Evolutionary conservation across 2,888 invertebrate genomes (phyloP).

Genomic region (Thecophora atra): DNA sequence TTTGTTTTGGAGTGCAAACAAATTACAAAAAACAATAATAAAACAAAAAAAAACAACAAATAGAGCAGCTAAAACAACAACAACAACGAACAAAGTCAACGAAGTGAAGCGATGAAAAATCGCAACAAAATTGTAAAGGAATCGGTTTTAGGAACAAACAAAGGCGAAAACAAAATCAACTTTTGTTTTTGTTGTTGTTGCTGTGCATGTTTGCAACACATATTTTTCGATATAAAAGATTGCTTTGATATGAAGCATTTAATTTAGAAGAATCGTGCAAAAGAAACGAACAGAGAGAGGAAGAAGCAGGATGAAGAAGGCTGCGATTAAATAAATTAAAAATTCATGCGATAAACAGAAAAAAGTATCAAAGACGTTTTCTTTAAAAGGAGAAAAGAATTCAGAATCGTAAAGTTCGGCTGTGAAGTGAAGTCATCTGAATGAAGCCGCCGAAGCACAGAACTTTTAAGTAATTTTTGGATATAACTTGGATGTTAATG

Average conservation of each 20-base stretch:
- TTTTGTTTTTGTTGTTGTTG: slow-evolving; percentile 5
- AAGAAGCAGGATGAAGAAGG: neutral
- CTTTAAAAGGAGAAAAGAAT: neutral
- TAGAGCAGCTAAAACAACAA: slow-evolving; percentile 13
- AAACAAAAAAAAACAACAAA: slow-evolving; percentile 14
- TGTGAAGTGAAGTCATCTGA: too few relatives aligned
- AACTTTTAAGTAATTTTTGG: too few relatives aligned
- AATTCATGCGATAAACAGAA: neutral
- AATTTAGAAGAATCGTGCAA: slow-evolving; percentile 30
- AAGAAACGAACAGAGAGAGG: neutral
- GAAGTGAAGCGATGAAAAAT: slow-evolving; percentile 25
- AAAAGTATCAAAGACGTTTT: neutral
- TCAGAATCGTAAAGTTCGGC: too few relatives aligned
- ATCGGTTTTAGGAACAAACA: slow-evolving; percentile 17
- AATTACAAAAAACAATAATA: too few relatives aligned
- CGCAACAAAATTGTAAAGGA: slow-evolving; percentile 32
- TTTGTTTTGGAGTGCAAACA: slow-evolving; percentile 22
- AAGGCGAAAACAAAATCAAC: slow-evolving; percentile 10
- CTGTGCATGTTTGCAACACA: slow-evolving; percentile 37
- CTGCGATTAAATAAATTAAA: neutral
- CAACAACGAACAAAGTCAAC: slow-evolving; percentile 3
- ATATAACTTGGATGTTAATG: too few relatives aligned
- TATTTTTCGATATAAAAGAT: slow-evolving; percentile 40
- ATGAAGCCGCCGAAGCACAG: too few relatives aligned
- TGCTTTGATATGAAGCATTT: slow-evolving; percentile 41